phyloP scores from a whole-genome alignment of 2,113 vertebrate species.

The Falcunculus frontatus region DNA sequence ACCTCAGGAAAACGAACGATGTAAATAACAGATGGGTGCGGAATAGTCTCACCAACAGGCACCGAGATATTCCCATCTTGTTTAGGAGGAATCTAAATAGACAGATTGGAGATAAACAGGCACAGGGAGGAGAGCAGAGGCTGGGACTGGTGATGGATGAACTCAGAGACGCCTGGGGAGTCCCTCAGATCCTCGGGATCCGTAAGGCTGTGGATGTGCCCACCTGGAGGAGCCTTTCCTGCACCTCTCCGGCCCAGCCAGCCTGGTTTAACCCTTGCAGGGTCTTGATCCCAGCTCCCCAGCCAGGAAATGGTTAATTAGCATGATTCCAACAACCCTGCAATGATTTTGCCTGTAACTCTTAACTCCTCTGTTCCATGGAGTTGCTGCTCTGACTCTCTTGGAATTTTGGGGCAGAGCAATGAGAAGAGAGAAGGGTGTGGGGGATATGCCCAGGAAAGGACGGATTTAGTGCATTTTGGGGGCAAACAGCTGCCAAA shows the following conservation, averaged over 20 bases:
- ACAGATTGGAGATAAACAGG: slow-evolving; percentile 75
- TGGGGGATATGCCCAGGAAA: not conserved
- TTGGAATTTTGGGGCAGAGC: not conserved
- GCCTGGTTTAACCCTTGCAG: accelerated
- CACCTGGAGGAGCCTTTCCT: not conserved
- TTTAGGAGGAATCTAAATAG: slow-evolving; percentile 73
- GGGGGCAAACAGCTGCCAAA: slow-evolving; percentile 30
- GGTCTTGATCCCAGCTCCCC: not conserved
- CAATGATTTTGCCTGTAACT: not conserved
- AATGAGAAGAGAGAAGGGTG: not conserved
- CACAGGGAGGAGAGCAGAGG: not conserved
- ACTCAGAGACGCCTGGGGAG: not conserved
- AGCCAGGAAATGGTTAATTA: accelerated
- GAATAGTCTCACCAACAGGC: slow-evolving; percentile 75
- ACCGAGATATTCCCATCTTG: slow-evolving; percentile 74
- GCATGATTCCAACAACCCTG: not conserved
- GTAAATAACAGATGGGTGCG: slow-evolving; percentile 82
- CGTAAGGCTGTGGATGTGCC: accelerated
- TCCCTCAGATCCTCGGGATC: accelerated
- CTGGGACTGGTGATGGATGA: not conserved
- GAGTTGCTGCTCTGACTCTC: not conserved
- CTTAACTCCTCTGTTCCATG: accelerated
- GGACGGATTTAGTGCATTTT: not conserved
- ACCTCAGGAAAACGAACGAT: slow-evolving; percentile 80
- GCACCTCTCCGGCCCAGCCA: accelerated